A percentile compares a stretch with the other conserved stretches of the same genome.
Conservation (phyloP, 2,888 invertebrate species). For the Crepidodera aurea region DNA sequence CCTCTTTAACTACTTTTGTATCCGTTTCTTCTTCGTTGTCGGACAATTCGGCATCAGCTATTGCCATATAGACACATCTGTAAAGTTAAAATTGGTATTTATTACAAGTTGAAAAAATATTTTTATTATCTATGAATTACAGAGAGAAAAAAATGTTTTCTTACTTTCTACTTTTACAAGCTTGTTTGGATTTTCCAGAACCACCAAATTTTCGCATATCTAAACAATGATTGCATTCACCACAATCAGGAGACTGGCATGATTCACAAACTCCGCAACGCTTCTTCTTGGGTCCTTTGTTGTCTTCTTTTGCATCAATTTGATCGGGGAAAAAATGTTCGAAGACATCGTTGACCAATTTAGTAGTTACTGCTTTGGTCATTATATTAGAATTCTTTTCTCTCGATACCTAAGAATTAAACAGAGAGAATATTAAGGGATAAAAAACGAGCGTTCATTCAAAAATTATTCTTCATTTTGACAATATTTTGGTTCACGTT, state of each 20-base stretch:
- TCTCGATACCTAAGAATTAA: conserved; percentile 35
- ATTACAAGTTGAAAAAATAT: too few relatives aligned
- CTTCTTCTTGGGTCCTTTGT: conserved; percentile 69
- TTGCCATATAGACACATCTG: conserved; percentile 80
- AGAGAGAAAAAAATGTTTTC: too few relatives aligned
- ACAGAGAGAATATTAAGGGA: too few relatives aligned
- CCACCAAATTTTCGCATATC: conserved; percentile 86
- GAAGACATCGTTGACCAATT: conserved; percentile 77
- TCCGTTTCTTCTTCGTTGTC: conserved; percentile 69
- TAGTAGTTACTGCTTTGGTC: conserved; percentile 78
- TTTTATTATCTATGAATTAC: too few relatives aligned
- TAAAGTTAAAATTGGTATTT: not conserved
- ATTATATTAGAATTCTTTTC: conserved; percentile 33
- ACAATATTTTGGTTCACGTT: too few relatives aligned
- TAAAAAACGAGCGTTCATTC: too few relatives aligned
- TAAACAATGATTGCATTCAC: conserved; percentile 74
- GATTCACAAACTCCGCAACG: conserved; percentile 82
- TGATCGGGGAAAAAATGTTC: conserved; percentile 80
- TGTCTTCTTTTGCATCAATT: conserved; percentile 63
- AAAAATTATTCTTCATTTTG: too few relatives aligned
- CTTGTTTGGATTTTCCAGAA: conserved; percentile 67
- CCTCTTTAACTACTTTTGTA: conserved; percentile 61
- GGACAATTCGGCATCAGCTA: conserved; percentile 72
- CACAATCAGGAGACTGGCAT: conserved; percentile 81
- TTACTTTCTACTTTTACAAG: conserved; percentile 55